These are phyloP conservation scores for Heliconius himera DNA, from an alignment of 1,140 invertebrate genomes.

Conservation along the genomic window DNA sequence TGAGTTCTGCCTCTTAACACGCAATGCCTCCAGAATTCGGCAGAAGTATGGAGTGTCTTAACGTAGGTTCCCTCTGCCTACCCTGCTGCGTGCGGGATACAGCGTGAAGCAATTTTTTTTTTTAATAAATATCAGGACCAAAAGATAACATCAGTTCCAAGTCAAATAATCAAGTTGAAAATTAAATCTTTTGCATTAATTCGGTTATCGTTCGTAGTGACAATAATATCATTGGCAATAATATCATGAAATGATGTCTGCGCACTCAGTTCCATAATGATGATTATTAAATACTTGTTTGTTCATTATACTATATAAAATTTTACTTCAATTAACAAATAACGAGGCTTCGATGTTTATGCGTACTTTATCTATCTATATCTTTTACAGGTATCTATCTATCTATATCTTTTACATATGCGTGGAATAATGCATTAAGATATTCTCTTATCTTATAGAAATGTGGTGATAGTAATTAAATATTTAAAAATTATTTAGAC, in stretches of 20 bases:
- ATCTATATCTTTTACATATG: no score
- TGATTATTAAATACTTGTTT: conserved; percentile 39
- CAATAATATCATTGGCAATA: conserved; percentile 19
- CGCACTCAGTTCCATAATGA: conserved; percentile 13
- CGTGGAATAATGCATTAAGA: no score
- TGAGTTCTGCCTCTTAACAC: no score
- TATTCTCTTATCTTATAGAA: no score
- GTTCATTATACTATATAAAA: conserved; percentile 39
- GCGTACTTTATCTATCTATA: background rate
- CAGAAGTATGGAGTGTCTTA: no score
- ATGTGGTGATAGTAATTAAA: no score
- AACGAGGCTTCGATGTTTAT: conserved; percentile 2
- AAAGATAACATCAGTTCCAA: background rate
- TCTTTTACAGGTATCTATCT: no score
- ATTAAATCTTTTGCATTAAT: conserved; percentile 27
- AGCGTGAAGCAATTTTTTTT: no score
- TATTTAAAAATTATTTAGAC: no score
- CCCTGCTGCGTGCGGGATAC: no score
- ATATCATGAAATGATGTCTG: conserved; percentile 21
- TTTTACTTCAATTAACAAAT: conserved; percentile 14
- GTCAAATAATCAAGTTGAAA: conserved; percentile 14
- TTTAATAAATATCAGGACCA: background rate
- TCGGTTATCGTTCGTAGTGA: conserved; percentile 24
- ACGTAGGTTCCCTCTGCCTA: no score
- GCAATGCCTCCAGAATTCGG: no score